Base-by-base conservation (phyloP, 2,888 invertebrate genomes). In the Timandra comae region DNA sequence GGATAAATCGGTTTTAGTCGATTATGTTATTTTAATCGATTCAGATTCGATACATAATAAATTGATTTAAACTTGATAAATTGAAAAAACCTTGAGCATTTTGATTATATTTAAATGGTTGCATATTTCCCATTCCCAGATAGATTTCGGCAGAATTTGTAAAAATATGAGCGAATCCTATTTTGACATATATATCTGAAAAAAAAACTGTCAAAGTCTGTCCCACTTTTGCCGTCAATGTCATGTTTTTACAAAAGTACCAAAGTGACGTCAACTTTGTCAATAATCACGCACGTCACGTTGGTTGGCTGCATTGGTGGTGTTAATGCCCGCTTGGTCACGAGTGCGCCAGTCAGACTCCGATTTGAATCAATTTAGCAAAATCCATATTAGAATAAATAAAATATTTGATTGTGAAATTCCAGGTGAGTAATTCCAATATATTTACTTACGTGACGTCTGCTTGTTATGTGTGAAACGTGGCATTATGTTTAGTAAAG, bases 311-410 rank as follows among this genome's bases (percentile, higher is more conserved):
- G 55, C 52, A 55, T 59, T 64, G 77, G 43, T 43, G 67, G 76
- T 77, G 78, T 56, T 76, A 79, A 78, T 79, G 78, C 74, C 75
- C 78, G 77, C 69, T 63, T 49, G 65, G 77, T 82, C 80, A 80
- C 81, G 80, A 80, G 78, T 77, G 74, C 56, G 62, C 63, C 56
- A 56, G 49, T 50, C 46, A 10, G 10, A 28, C 41, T 37, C 53
- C 43, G 43, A 48, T 43, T 55, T 48, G 32, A 45, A 42, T 33
- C 29, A 41, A 30, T 30, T 38, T 33, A 33, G 31, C 28, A 29
- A 44, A 47, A 35, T 40, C 41, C 33, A n/a, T 16, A 16, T 16
- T 16, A 6, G 16, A 16, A 16, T n/a, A 30, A 38, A 48, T 34
- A 41, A 41, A 48, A 43, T 41, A 46, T 44, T 55, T 49, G 16